Evolutionary conservation across 2,888 invertebrate species (phyloP).

Genomic region (Sarcophaga caerulescens): DNA sequence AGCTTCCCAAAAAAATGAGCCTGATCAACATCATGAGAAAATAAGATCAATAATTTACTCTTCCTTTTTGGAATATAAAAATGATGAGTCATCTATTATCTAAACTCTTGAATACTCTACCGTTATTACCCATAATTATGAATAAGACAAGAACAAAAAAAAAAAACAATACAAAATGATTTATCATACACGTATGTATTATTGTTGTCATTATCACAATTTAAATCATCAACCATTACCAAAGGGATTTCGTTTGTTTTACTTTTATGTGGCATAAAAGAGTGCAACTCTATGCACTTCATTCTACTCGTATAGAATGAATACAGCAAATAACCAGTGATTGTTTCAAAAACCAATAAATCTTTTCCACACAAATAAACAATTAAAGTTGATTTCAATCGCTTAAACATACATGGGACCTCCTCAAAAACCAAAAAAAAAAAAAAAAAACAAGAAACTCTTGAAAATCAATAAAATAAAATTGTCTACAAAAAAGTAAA

Average conservation of each 20-base stretch:
- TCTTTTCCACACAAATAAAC: constrained; percentile 57
- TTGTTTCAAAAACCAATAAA: constrained; percentile 52
- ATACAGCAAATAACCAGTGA: constrained; percentile 26
- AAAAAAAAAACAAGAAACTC: constrained; percentile 17
- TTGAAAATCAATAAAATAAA: constrained; percentile 61
- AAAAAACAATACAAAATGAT: neutral
- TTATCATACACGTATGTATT: neutral
- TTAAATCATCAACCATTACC: constrained; percentile 4
- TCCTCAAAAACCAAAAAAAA: constrained; percentile 26
- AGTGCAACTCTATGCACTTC: constrained; percentile 24
- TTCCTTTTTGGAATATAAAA: neutral
- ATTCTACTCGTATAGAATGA: constrained; percentile 1
- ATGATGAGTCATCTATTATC: neutral
- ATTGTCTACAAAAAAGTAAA: constrained; percentile 19
- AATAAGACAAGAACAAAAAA: neutral
- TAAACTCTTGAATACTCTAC: neutral
- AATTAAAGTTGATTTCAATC: constrained; percentile 57
- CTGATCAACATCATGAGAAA: too few species aligned
- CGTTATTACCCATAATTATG: neutral
- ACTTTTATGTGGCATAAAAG: neutral
- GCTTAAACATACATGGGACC: constrained; percentile 33
- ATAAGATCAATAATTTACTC: too few species aligned
- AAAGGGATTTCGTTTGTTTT: neutral
- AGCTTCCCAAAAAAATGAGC: too few species aligned
- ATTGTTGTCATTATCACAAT: constrained; percentile 10